Conservation (phyloP, 2,113 vertebrate species). For the Glaucidium brasilianum region DNA sequence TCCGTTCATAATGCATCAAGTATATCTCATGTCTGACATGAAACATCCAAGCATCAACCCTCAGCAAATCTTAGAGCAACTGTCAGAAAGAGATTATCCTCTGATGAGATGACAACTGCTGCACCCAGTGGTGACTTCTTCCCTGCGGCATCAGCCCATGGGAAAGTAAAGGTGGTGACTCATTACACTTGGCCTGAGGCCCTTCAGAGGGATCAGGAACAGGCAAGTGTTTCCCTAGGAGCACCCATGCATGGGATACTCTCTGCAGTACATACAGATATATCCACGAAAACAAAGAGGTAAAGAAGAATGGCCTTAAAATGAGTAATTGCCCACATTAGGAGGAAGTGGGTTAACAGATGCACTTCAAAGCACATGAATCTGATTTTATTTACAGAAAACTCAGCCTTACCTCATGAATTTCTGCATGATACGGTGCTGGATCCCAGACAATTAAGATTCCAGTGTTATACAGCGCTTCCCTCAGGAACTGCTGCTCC, state of each 20-base stretch:
- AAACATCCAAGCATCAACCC: neutral
- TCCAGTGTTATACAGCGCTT: slow-evolving; percentile 74
- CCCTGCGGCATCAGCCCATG: neutral
- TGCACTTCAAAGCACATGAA: neutral
- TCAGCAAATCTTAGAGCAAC: neutral
- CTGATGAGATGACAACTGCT: neutral
- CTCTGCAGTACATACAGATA: neutral
- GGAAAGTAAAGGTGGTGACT: neutral
- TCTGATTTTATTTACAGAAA: neutral
- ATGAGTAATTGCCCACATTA: neutral
- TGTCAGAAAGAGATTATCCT: neutral
- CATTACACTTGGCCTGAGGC: neutral
- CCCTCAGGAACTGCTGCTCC: slow-evolving; percentile 61
- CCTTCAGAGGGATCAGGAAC: neutral
- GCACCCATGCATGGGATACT: no score
- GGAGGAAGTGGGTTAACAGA: neutral
- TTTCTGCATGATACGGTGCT: slow-evolving; percentile 73
- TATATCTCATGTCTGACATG: neutral
- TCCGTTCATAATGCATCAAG: neutral
- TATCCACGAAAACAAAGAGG: neutral
- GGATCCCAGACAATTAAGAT: slow-evolving; percentile 82
- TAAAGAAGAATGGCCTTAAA: neutral
- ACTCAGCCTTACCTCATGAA: slow-evolving; percentile 70
- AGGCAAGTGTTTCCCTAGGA: neutral
- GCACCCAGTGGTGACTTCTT: neutral